Evolutionary conservation across 1,140 invertebrate genomes (phyloP), one percentile per base, ranked within the genome.

Genomic region (Conus betulinus): DNA sequence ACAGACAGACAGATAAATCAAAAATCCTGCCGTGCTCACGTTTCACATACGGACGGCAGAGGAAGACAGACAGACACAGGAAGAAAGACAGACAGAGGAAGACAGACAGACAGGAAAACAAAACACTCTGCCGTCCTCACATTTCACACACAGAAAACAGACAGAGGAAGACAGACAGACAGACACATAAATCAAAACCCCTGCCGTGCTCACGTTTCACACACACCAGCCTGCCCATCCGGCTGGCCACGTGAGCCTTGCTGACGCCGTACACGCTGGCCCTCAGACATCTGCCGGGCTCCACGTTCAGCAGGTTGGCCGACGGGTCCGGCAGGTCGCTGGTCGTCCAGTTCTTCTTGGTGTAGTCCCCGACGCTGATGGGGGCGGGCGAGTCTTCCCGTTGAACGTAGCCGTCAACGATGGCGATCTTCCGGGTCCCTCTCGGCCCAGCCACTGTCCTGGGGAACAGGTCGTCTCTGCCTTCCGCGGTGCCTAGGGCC

Each of bases 281-380:
- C 57, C n/a, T 71, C 8, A 85, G 23, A 71, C 84, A 85, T 15
- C 84, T 25, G 5, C 84, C 84, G 23, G 84, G 84, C 60, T 85
- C 84, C 84, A 85, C 63, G 15, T 63, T 39, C 23, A 85, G 63
- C 23, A 39, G 52, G 84, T 85, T 85, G 84, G 84, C 84, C 15
- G 84, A 67, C 7, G 84, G 84, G 25, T 85, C 84, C 1, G 84
- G 84, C 57, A n/a, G 55, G 27, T 51, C 57, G 27, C 71, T 60
- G 15, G 27, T 67, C 23, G 84, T 25, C 55, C 27, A 25, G 84
- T 85, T 85, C 39, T 52, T 63, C 60, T 85, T 85, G 1, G 27
- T 25, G 84, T 85, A 85, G 27, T 85, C 84, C 23, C 84, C 84
- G 27, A 85, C 57, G 39, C 84, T 85, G 60, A 85, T 67, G 11